phyloP scores from a whole-genome alignment of 2,888 invertebrate genomes.

The Drosophila multiciliata region DNA sequence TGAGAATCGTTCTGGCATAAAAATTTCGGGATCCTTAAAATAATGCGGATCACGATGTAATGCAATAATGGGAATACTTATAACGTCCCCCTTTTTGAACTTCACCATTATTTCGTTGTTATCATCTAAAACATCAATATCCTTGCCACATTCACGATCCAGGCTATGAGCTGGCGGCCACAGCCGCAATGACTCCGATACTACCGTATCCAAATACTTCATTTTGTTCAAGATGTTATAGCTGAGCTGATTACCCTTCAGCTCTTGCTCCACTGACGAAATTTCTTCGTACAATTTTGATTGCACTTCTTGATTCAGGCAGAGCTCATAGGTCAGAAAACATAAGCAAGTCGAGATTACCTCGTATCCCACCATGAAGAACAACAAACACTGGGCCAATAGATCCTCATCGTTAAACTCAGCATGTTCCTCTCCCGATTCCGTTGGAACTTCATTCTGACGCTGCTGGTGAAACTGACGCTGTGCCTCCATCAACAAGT shows the following conservation, averaged over 20 bases:
- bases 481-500: conserved; percentile 86
- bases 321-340: conserved; percentile 87
- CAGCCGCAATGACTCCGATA: conserved; percentile 86
- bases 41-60: conserved; percentile 85
- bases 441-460: background rate
- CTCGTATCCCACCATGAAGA: conserved; percentile 87
- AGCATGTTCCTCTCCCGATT: conserved; percentile 21
- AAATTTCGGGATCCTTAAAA: conserved; percentile 85
- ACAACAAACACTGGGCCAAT: conserved; percentile 86
- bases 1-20: conserved; percentile 86
- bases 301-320: conserved; percentile 86
- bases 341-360: conserved; percentile 83
- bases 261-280: conserved; percentile 82
- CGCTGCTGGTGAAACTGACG: conserved; percentile 49
- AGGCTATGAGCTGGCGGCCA: conserved; percentile 85
- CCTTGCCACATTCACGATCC: conserved; percentile 86
- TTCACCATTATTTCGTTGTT: conserved; percentile 45
- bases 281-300: conserved; percentile 86
- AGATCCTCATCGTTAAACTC: conserved; percentile 85
- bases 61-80: conserved; percentile 82
- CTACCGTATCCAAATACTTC: conserved; percentile 86
- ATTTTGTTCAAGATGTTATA: conserved; percentile 86
- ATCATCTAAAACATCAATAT: conserved; percentile 83
- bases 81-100: conserved; percentile 52
- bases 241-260: conserved; percentile 85